Conservation (phyloP, 1,140 invertebrate species). For the Sweltsa coloradensis region DNA sequence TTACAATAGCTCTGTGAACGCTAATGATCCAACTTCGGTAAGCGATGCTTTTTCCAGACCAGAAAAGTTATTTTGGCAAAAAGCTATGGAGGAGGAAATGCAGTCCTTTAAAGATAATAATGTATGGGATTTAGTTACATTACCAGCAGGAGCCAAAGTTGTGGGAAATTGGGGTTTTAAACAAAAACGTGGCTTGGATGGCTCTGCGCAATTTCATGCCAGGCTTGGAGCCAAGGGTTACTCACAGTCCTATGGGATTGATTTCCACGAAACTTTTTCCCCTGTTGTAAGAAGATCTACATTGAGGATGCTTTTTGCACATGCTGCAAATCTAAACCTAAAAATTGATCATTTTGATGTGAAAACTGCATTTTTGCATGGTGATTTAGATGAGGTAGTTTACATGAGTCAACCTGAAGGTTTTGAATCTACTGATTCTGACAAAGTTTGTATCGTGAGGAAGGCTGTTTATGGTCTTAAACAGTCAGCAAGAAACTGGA, state of each 20-base stretch:
- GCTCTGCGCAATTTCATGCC: conserved; percentile 27
- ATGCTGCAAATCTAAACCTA: conserved; percentile 23
- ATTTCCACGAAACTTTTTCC: conserved; percentile 28
- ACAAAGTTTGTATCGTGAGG: conserved; percentile 26
- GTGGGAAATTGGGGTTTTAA: conserved; percentile 20
- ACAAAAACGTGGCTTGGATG: conserved; percentile 21
- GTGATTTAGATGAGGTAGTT: conserved; percentile 27
- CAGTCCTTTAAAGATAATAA: no score
- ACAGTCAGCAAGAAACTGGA: conserved; percentile 25
- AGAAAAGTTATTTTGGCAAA: no score
- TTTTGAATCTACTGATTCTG: conserved; percentile 16
- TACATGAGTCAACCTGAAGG: conserved; percentile 29
- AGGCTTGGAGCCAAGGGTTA: conserved; percentile 32
- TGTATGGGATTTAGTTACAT: not conserved
- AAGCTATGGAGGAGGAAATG: no score
- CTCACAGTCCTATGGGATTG: conserved; percentile 23
- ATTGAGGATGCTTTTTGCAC: conserved; percentile 25
- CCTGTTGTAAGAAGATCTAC: conserved; percentile 24
- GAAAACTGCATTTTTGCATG: conserved; percentile 29
- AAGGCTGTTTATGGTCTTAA: conserved; percentile 30
- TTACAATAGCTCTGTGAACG: no score
- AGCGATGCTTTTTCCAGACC: no score
- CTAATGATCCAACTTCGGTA: no score
- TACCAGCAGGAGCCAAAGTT: conserved; percentile 13
- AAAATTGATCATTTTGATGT: conserved; percentile 27